These are phyloP conservation scores for Huso huso DNA, from an alignment of 2,797 vertebrate species.

Conservation along the genomic window DNA sequence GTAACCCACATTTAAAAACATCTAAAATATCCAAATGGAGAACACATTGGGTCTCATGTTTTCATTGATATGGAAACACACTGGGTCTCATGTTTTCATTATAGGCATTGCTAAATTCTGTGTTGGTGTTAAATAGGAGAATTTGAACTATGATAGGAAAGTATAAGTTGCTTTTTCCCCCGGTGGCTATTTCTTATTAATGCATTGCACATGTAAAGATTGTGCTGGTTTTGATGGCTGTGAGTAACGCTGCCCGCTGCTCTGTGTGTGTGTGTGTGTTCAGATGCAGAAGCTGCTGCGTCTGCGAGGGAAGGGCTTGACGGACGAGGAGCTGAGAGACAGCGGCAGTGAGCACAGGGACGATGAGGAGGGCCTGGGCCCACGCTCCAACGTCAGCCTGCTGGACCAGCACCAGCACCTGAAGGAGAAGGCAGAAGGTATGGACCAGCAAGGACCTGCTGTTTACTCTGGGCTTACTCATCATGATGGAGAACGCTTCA, in stretches of 20 bases:
- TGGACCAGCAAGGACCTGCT: neutral
- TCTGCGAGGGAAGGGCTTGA: conserved; percentile 77
- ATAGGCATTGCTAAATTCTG: too few relatives aligned
- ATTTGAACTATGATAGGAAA: too few relatives aligned
- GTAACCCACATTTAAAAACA: too few relatives aligned
- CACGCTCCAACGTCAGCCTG: conserved; percentile 93
- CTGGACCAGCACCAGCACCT: conserved; percentile 96
- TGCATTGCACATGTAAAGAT: neutral
- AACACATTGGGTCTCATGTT: too few relatives aligned
- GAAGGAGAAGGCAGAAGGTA: conserved; percentile 96
- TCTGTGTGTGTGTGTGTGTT: neutral
- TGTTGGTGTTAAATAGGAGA: too few relatives aligned
- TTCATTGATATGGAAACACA: too few relatives aligned
- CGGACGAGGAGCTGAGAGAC: conserved; percentile 84
- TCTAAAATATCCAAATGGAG: too few relatives aligned
- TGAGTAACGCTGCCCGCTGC: neutral
- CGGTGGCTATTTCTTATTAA: too few relatives aligned
- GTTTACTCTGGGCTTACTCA: too few relatives aligned
- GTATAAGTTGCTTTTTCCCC: neutral
- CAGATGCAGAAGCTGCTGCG: conserved; percentile 86
- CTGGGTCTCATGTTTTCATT: too few relatives aligned
- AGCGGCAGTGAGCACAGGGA: conserved; percentile 82
- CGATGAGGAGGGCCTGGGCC: conserved; percentile 90
- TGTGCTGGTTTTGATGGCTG: neutral
- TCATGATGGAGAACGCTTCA: too few relatives aligned